These are phyloP conservation scores for Taenioides sp. DNA, from an alignment of 2,797 vertebrate species.

Conservation along the genomic window DNA sequence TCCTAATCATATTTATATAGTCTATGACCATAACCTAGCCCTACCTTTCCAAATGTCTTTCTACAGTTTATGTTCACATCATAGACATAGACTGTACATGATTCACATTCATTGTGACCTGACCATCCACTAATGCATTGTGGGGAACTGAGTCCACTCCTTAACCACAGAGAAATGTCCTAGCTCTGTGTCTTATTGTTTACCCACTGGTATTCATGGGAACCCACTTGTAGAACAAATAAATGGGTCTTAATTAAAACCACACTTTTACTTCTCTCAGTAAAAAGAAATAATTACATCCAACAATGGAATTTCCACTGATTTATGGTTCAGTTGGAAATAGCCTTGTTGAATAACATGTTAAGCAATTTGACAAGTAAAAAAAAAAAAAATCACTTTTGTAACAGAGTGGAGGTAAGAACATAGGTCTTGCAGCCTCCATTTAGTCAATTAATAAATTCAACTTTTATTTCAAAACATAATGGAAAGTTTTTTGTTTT, in stretches of 20 bases:
- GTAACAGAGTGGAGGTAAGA: background rate
- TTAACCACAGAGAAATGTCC: constrained; percentile 14
- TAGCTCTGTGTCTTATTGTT: constrained; percentile 14
- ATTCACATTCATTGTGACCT: background rate
- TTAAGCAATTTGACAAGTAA: constrained; percentile 25
- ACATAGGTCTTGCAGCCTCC: background rate
- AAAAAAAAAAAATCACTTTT: background rate
- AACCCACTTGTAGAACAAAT: constrained; percentile 50
- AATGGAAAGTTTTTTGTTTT: too few species aligned
- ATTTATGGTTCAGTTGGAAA: constrained; percentile 44
- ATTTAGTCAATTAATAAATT: too few species aligned
- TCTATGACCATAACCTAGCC: too few species aligned
- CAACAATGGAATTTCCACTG: constrained; percentile 64
- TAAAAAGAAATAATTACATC: constrained; percentile 69
- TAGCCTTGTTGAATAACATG: constrained; percentile 36
- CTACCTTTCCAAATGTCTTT: background rate
- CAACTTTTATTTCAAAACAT: too few species aligned
- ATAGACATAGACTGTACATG: too few species aligned
- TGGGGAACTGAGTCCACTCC: constrained; percentile 2
- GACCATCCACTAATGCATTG: constrained; percentile 10
- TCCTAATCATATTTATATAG: too few species aligned
- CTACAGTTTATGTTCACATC: background rate
- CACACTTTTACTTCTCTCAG: constrained; percentile 63
- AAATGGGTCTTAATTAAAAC: constrained; percentile 52
- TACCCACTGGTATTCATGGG: constrained; percentile 47